Evolutionary conservation across 1,140 invertebrate species (phyloP).

Genomic region (Harlomillsia oculata): DNA sequence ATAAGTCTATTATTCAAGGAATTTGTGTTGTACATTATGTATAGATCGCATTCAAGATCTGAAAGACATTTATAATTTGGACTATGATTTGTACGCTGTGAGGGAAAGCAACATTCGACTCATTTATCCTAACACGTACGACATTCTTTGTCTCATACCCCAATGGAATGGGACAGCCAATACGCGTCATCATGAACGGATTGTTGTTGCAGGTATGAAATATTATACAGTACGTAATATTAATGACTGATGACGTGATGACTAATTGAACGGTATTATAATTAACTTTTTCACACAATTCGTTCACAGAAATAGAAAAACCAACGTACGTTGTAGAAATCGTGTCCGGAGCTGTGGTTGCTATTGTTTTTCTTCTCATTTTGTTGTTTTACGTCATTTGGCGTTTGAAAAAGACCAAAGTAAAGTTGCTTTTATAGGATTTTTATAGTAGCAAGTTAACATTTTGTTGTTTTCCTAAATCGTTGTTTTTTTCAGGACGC

Average conservation of each 20-base stretch:
- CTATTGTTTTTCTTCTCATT: background rate
- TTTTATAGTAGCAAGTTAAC: background rate
- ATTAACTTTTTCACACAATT: background rate
- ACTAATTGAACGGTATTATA: background rate
- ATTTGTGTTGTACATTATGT: background rate
- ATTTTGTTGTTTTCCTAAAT: too few species aligned
- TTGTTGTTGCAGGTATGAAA: slow-evolving; percentile 17
- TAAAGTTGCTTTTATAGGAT: background rate
- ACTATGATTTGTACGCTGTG: slow-evolving; percentile 12
- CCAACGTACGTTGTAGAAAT: slow-evolving; percentile 10
- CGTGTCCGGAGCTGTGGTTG: background rate
- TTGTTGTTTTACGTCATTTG: slow-evolving; percentile 7
- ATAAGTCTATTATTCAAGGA: too few species aligned
- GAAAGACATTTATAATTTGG: background rate
- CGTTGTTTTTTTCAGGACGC: slow-evolving; percentile 11
- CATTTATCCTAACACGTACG: slow-evolving; percentile 21
- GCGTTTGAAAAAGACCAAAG: slow-evolving; percentile 16
- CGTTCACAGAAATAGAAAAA: background rate
- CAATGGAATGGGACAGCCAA: slow-evolving; percentile 10
- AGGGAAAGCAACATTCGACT: slow-evolving; percentile 20
- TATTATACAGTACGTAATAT: too few species aligned
- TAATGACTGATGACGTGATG: too few species aligned
- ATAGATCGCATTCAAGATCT: slow-evolving; percentile 16
- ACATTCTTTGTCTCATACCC: slow-evolving; percentile 18
- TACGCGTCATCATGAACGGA: slow-evolving; percentile 6